Evolutionary conservation across 2,888 invertebrate genomes (phyloP).

Genomic region (Eretmocerus hayati): DNA sequence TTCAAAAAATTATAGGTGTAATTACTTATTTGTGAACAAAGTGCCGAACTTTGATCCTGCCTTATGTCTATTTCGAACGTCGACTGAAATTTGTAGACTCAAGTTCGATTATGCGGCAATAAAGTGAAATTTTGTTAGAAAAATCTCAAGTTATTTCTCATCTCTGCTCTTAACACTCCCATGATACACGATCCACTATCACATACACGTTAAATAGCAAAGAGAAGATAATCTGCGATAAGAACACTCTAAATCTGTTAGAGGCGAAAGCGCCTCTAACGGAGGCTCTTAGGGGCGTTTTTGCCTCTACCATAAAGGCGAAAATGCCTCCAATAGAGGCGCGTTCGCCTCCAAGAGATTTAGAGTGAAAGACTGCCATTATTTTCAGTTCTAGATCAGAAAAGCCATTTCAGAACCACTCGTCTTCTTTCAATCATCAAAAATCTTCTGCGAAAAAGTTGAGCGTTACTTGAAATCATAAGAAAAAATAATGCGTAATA

Average conservation of each 20-base stretch:
- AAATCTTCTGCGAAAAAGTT: not conserved
- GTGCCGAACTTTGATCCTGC: not conserved
- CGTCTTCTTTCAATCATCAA: conserved; percentile 10
- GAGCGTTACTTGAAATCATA: not conserved
- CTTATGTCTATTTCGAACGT: conserved; percentile 11
- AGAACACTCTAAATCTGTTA: too few species aligned
- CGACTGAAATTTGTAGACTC: conserved; percentile 19
- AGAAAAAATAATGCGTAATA: conserved; percentile 15
- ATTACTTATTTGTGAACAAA: not conserved
- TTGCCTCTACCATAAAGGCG: too few species aligned
- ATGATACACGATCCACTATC: too few species aligned
- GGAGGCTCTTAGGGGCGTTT: too few species aligned
- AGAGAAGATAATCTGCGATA: conserved; percentile 24
- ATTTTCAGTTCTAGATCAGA: conserved; percentile 18
- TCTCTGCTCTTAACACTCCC: too few species aligned
- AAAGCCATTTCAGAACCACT: conserved; percentile 36
- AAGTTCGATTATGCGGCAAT: conserved; percentile 34
- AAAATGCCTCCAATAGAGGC: too few species aligned
- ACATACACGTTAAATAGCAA: too few species aligned
- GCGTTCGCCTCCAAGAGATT: too few species aligned
- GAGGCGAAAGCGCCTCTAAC: too few species aligned
- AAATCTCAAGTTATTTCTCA: not conserved
- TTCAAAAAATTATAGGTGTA: too few species aligned
- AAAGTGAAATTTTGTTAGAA: conserved; percentile 30
- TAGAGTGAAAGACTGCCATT: too few species aligned